Conservation (phyloP, 2,113 vertebrate genomes). For the Pomatorhinus ruficollis region DNA sequence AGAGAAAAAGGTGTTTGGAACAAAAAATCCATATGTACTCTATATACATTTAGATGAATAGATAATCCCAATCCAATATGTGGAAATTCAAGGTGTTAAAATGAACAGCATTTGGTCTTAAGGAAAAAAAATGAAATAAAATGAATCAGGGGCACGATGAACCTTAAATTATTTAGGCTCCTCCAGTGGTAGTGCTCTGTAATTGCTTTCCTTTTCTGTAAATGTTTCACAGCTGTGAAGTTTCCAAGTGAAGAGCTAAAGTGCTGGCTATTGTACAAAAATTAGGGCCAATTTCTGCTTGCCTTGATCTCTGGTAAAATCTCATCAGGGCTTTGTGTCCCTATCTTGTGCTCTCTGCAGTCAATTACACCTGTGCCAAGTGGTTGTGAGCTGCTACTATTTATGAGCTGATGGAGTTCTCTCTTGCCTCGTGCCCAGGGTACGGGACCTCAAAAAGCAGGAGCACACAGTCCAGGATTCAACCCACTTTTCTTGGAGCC, state of each 20-base stretch:
- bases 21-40: background rate
- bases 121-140: constrained; percentile 67
- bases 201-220: constrained; percentile 74
- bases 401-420: background rate
- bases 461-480: background rate
- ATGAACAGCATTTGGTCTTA: constrained; percentile 66
- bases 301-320: constrained; percentile 30
- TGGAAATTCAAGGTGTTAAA: constrained; percentile 10
- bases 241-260: constrained; percentile 70
- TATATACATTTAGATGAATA: background rate
- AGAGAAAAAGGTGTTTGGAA: background rate
- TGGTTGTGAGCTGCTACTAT: background rate
- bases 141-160: constrained; percentile 62
- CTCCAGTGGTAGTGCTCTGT: constrained; percentile 70
- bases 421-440: background rate
- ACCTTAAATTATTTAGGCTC: constrained; percentile 77
- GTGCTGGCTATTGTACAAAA: constrained; percentile 64
- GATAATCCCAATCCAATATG: background rate
- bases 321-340: constrained; percentile 7
- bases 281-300: constrained; percentile 55
- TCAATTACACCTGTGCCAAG: constrained; percentile 32
- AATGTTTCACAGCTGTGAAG: constrained; percentile 75
- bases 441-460: background rate
- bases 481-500: background rate
- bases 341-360: background rate